A percentile compares a stretch with the other conserved stretches of the same genome.
Evolutionary conservation across 2,888 invertebrate species (phyloP).

Genomic region (Arrhopalites spinosus): DNA sequence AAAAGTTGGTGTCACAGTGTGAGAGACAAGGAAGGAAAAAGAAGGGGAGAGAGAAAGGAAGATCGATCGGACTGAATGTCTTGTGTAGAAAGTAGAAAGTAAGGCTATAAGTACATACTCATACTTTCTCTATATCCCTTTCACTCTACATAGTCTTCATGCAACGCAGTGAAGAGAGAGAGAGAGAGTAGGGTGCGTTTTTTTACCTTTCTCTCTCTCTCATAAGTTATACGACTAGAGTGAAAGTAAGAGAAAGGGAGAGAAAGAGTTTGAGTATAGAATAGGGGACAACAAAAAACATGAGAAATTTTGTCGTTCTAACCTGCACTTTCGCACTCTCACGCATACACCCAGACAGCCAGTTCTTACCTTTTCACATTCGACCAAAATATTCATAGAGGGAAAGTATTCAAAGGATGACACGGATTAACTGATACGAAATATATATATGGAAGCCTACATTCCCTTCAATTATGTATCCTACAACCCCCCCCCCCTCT

Average conservation of each 20-base stretch:
- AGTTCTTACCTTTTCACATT: no score
- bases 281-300: background rate
- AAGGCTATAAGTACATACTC: background rate
- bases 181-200: background rate
- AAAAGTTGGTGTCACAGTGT: conserved; percentile 12
- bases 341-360: conserved; percentile 1
- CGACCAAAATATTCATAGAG: no score
- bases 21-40: conserved; percentile 1
- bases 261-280: no score
- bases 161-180: conserved; percentile 33
- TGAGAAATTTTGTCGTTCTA: background rate
- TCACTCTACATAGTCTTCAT: no score
- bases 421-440: background rate
- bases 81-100: background rate
- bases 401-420: conserved; percentile 2
- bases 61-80: conserved; percentile 32
- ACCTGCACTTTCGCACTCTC: background rate
- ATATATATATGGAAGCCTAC: no score
- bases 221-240: background rate
- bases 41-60: conserved; percentile 5
- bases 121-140: no score
- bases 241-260: background rate
- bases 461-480: conserved; percentile 7
- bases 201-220: background rate
- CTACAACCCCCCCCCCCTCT: background rate